Evolutionary conservation across 2,888 invertebrate species (phyloP), one percentile per base, ranked within the genome.

Genomic region (Polietes domitor): DNA sequence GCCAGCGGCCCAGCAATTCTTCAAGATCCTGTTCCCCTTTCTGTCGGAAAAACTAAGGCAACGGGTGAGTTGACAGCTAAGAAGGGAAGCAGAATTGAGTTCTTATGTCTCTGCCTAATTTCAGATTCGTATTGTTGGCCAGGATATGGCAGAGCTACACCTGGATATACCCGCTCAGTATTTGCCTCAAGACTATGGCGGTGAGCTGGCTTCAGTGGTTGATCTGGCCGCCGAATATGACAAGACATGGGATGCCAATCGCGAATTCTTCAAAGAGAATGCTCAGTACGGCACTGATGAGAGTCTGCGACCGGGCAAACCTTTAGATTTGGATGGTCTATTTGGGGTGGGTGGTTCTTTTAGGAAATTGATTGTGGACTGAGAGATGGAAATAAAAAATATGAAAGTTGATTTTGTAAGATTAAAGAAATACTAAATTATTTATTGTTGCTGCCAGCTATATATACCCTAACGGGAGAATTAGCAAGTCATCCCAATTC

Each of bases 101-200:
- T n/a, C n/a, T 47, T 6, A 47, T 37, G 41, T 37, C 9, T 37
- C 1, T 9, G 12, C 7, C 1, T 12, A 9, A 53, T 85, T 26
- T 61, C 89, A 94, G 94, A 86, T 95, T 28, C 93, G 91, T 90
- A 92, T 94, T 17, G 94, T 95, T 85, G 93, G 93, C 75, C 93
- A 92, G 86, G 89, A 93, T 86, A 92, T 93, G 75, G 94, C 94
- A 0, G 93, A 93, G 26, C 89, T 96, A 73, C 94, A 94, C 86
- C 92, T 94, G 86, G 87, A 92, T 70, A 90, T 95, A 24, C 94
- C 95, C 0, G 92, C 93, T 87, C 92, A 93, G 15, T 92, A 94
- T 75, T 89, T 96, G 28, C 95, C 95, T 0, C 92, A 90, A 15
- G 95, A 96, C 87, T 95, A 95, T 87, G 95, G 95, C n/a, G 96